phyloP scores from a whole-genome alignment of 2,797 vertebrate genomes.

The Leptoclinus maculatus region DNA sequence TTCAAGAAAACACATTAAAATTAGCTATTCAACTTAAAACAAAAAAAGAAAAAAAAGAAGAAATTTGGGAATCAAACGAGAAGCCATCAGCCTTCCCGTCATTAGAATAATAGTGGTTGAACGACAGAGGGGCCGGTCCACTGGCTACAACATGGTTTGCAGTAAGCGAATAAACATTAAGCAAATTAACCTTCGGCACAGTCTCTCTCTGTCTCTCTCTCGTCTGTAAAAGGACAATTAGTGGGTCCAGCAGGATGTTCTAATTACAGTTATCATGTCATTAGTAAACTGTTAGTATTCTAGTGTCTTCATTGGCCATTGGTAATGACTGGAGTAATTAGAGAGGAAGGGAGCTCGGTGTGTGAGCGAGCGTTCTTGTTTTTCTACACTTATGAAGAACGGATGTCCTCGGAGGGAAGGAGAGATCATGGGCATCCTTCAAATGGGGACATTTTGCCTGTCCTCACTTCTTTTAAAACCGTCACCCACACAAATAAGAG shows the following conservation, averaged over 20 bases:
- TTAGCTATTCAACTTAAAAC: neutral
- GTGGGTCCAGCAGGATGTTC: slow-evolving; percentile 71
- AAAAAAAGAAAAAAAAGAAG: neutral
- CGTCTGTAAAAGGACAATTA: slow-evolving; percentile 74
- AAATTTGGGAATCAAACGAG: slow-evolving; percentile 8
- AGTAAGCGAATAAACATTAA: slow-evolving; percentile 62
- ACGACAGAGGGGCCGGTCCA: slow-evolving; percentile 25
- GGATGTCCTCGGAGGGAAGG: slow-evolving; percentile 43
- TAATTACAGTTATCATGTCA: slow-evolving; percentile 84
- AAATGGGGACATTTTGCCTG: slow-evolving; percentile 54
- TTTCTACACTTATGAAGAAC: slow-evolving; percentile 27
- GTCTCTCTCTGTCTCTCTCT: slow-evolving; percentile 17
- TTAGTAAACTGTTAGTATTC: slow-evolving; percentile 79
- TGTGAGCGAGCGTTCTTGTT: slow-evolving; percentile 17
- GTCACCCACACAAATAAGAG: neutral
- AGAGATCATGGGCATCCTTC: slow-evolving; percentile 52
- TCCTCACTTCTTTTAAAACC: slow-evolving; percentile 30
- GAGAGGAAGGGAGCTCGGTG: slow-evolving; percentile 35
- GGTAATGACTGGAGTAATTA: slow-evolving; percentile 79
- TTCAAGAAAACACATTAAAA: neutral
- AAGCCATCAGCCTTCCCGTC: slow-evolving; percentile 12
- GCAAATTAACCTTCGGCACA: slow-evolving; percentile 64
- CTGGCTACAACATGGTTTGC: slow-evolving; percentile 46
- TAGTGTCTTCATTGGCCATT: slow-evolving; percentile 67
- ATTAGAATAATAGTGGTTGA: slow-evolving; percentile 36